Conservation (phyloP, 2,888 invertebrate species). For the Pardosa pseudoannulata region DNA sequence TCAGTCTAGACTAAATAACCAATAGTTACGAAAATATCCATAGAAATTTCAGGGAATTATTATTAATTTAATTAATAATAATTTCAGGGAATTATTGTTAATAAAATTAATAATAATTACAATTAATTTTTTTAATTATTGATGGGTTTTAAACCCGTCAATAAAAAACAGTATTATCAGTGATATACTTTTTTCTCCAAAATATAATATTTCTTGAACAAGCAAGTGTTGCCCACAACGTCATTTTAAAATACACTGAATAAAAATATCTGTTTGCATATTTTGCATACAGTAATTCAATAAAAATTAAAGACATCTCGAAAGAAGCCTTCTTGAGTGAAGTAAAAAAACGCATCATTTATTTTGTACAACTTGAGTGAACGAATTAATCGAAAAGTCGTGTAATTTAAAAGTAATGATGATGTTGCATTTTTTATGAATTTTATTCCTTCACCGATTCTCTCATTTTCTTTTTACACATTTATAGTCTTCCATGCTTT, state of each 20-base stretch:
- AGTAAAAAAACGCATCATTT: constrained; percentile 45
- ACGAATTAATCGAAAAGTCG: constrained; percentile 70
- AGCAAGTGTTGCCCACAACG: background rate
- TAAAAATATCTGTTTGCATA: background rate
- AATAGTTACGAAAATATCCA: too few relatives aligned
- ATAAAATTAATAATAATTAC: too few relatives aligned
- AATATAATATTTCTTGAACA: too few relatives aligned
- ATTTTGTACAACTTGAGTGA: constrained; percentile 62
- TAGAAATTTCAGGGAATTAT: too few relatives aligned
- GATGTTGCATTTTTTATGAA: constrained; percentile 43
- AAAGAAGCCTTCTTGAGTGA: background rate
- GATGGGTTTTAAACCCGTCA: too few relatives aligned
- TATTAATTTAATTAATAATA: too few relatives aligned
- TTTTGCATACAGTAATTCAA: background rate
- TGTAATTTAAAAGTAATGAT: constrained; percentile 71
- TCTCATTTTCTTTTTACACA: background rate
- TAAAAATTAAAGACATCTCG: background rate
- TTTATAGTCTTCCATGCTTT: background rate
- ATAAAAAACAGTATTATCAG: too few relatives aligned
- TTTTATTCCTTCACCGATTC: constrained; percentile 15
- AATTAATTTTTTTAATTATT: too few relatives aligned
- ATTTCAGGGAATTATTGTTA: too few relatives aligned
- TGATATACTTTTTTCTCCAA: too few relatives aligned
- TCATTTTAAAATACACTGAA: background rate
- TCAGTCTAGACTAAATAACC: too few relatives aligned